Base-by-base conservation (phyloP, 2,797 vertebrate genomes). In the Mormyrus proboscirostris region DNA sequence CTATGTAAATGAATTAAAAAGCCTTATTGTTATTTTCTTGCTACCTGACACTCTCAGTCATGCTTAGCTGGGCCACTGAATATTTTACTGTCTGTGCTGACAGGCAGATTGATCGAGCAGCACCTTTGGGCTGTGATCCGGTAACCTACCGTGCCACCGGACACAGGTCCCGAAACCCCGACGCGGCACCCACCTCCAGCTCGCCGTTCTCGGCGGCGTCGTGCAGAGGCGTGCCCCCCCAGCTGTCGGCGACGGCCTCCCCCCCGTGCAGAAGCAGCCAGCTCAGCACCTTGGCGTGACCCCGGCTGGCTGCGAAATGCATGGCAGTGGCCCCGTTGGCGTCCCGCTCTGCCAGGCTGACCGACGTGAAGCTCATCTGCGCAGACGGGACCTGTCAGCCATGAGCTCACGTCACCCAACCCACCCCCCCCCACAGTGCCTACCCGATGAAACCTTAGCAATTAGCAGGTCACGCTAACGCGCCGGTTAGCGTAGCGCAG, bases 251-350 rank as follows among this genome's bases (percentile, higher is more conserved):
- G 12, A 95, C 92, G n/a, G 99, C 98, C 93, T 99, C 98, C 33
- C 97, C 98, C 0, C 98, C 97, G 0, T 99, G 98, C 90, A 99
- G 95, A 91, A 99, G 96, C 90, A 99, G 95, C 98, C 98, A 99
- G 95, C 98, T 99, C 89, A 99, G 97, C 90, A 99, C 98, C 94
- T 99, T 99, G 92, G 98, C 93, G 0, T 99, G 98, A 69, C 98
- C 98, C 0, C 97, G 97, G 92, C 98, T 99, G 91, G 98, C 98
- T 0, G 98, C 97, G 0, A 99, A 99, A 93, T 99, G 98, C 98
- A 99, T 98, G 92, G 97, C 97, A 0, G 97, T 99, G 93, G 98
- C 98, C 29, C 98, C 98, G 4, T 98, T 97, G 0, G 94, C 91
- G 0, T 99, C 98, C 90, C 92, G 93, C 94, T 97, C 98, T 0